These are phyloP conservation scores for Zosterops pallidus DNA, from an alignment of 2,113 vertebrate species.

Conservation along the genomic window DNA sequence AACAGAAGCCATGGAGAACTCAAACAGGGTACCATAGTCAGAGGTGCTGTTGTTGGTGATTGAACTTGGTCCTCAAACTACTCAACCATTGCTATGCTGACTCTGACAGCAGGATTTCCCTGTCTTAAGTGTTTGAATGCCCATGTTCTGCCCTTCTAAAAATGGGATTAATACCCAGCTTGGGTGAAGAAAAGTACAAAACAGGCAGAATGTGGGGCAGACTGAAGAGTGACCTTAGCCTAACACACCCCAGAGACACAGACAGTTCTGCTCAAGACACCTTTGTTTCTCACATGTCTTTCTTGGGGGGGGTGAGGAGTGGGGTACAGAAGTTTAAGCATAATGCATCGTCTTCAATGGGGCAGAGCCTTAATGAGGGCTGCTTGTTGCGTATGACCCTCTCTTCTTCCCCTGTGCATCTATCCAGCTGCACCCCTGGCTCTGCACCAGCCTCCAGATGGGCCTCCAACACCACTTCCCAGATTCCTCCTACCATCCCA, in stretches of 20 bases:
- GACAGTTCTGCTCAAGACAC: neutral
- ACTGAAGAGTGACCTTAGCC: neutral
- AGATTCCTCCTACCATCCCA: fast-evolving
- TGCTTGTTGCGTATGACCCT: neutral
- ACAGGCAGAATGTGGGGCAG: fast-evolving
- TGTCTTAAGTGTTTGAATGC: neutral
- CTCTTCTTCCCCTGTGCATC: neutral
- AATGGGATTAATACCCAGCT: neutral
- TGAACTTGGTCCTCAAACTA: neutral
- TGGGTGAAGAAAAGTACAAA: neutral
- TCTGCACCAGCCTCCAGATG: neutral
- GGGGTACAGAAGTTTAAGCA: neutral
- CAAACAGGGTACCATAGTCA: neutral
- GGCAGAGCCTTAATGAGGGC: fast-evolving
- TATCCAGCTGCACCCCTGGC: neutral
- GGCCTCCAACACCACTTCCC: neutral
- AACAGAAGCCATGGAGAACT: neutral
- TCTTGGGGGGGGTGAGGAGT: neutral
- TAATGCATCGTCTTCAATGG: neutral
- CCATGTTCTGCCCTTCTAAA: neutral
- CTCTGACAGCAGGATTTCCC: neutral
- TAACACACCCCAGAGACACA: neutral
- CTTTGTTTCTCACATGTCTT: neutral
- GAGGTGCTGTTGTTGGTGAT: neutral
- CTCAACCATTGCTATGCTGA: neutral